Percentiles rank a stretch among this genome's conserved stretches.
Conservation (phyloP, 2,888 invertebrate genomes). For the Stegophylla sp. region DNA sequence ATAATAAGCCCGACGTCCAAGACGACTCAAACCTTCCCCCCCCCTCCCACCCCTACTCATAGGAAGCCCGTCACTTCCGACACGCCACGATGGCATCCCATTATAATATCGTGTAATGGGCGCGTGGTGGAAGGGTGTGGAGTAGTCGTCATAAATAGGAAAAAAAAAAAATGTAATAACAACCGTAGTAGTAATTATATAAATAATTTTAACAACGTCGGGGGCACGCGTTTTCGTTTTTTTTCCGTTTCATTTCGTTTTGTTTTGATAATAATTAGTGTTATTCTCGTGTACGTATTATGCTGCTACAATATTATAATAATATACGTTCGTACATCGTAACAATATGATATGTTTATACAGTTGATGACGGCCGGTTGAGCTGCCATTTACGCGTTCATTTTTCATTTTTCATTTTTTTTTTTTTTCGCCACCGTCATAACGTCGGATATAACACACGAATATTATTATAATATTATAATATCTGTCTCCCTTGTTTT, state of each 20-base stretch:
- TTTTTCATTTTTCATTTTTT: background rate
- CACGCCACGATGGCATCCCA: slow-evolving; percentile 14
- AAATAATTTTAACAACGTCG: slow-evolving; percentile 43
- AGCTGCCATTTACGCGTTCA: background rate
- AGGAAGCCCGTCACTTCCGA: background rate
- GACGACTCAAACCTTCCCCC: slow-evolving; percentile 3
- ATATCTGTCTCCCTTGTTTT: background rate
- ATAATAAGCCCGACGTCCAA: background rate
- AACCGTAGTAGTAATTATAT: slow-evolving; percentile 40
- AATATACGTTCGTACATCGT: background rate
- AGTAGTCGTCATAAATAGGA: background rate
- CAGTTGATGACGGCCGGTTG: background rate
- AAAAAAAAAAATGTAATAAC: background rate
- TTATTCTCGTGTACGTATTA: background rate
- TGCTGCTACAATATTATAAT: too few species aligned
- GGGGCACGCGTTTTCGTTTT: slow-evolving; percentile 22
- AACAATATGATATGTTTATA: background rate
- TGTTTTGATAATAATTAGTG: slow-evolving; percentile 34
- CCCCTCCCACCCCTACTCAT: too few species aligned
- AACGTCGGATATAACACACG: slow-evolving; percentile 7
- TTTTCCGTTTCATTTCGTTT: too few species aligned
- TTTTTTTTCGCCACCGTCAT: background rate
- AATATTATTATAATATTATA: background rate
- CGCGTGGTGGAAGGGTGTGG: background rate
- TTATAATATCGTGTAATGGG: background rate